Evolutionary conservation across 2,113 vertebrate genomes (phyloP).

Genomic region (Butorides virescens): DNA sequence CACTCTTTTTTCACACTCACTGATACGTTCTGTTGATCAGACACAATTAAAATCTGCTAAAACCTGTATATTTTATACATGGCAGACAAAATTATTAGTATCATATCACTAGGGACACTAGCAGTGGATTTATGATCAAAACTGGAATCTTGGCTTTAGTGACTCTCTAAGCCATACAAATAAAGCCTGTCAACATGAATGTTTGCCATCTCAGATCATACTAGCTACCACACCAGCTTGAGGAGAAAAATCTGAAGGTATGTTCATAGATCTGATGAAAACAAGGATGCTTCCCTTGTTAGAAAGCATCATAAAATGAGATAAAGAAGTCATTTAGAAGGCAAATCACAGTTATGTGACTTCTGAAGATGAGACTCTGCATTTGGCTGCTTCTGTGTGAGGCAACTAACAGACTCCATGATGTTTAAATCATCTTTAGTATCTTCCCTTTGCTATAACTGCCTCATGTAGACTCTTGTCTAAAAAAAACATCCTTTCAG

Average conservation of each 20-base stretch:
- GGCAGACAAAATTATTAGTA: neutral
- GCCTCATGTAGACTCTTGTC: neutral
- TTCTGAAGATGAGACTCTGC: neutral
- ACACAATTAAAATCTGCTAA: neutral
- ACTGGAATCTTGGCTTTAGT: neutral
- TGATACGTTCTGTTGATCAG: neutral
- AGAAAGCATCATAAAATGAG: neutral
- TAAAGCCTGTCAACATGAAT: neutral
- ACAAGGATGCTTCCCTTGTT: neutral
- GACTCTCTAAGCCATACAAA: neutral
- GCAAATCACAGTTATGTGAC: neutral
- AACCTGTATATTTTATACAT: neutral
- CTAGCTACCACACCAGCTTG: neutral
- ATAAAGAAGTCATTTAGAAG: neutral
- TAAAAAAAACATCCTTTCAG: neutral
- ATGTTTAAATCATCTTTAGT: neutral
- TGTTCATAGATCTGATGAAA: neutral
- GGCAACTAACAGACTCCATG: neutral
- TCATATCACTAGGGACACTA: neutral
- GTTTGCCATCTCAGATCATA: neutral
- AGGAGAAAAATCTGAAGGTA: neutral
- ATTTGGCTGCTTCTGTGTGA: neutral
- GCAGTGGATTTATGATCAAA: neutral
- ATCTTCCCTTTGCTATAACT: neutral
- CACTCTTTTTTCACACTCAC: neutral